Base-by-base conservation (phyloP, 2,888 invertebrate genomes). In the Patella caerulea region DNA sequence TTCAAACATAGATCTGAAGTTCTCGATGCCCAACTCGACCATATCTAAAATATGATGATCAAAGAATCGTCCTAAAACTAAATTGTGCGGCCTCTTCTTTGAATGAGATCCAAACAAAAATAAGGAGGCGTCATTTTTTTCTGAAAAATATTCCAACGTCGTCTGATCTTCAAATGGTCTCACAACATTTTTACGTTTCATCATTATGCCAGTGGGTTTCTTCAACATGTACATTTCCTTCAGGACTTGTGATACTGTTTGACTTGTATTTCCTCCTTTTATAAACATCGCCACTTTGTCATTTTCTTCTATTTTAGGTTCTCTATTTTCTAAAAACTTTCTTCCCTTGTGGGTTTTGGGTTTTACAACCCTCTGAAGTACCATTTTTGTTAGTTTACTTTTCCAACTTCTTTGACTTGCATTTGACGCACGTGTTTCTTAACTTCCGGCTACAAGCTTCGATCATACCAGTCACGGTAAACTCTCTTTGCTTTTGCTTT, bases 41-140 rank as follows among this genome's bases (percentile, higher is more conserved):
- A 99, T 98, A 90, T 99, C 99, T 78, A 99, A 92, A 54, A 99
- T 93, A 78, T 95, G 95, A 88, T 95, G 94, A 92, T 99, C 96
- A 92, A 95, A 98, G 89, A 96, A 95, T 84, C 99, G 94, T 0
- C 94, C 94, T 76, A 98, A 90, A 54, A 98, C 93, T 71, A 99
- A 92, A 92, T 98, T 98, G 90, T 98, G 94, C 0, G 98, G 98
- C 17, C 98, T 93, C 91, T 99, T 99, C 92, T 99, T 99, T 74
- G 95, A 96, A 89, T 98, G 96, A 1, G 96, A 96, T 3, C 96
- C 97, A 90, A 98, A 95, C 83, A 96, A 94, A 92, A 99, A 99
- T 53, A 99, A 91, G 0, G 98, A 95, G 17, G 96, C 94, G 92
- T 99, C 97, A 90, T 95, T 94, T 92, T 97, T 98, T 86, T 94